A percentile compares a stretch with the other conserved stretches of the same genome.
phyloP scores from a whole-genome alignment of 1,140 invertebrate genomes.

The Battus philenor region DNA sequence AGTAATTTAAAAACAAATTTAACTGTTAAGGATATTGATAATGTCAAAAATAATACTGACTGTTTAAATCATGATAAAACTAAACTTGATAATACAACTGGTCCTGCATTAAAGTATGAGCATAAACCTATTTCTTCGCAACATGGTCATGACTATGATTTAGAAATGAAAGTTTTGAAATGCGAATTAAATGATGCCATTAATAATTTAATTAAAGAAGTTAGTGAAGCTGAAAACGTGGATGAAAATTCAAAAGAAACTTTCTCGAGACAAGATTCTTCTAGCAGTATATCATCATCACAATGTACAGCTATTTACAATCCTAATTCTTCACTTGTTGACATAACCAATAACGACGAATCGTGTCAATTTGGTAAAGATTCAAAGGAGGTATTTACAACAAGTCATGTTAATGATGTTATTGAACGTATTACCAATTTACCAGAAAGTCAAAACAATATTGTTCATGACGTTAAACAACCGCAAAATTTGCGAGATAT shows the following conservation, averaged over 20 bases:
- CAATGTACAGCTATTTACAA: constrained; percentile 76
- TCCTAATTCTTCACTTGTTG: constrained; percentile 69
- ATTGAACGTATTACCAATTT: constrained; percentile 39
- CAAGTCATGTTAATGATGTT: constrained; percentile 65
- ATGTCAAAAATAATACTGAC: constrained; percentile 13
- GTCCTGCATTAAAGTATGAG: constrained; percentile 4
- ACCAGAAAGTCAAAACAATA: constrained; percentile 20
- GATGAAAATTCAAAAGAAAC: constrained; percentile 41
- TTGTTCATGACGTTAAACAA: constrained; percentile 19
- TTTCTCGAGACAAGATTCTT: constrained; percentile 68
- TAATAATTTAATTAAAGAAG: constrained; percentile 68
- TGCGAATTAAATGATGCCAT: constrained; percentile 69
- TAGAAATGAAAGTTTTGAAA: constrained; percentile 67
- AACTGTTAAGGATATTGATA: constrained; percentile 53
- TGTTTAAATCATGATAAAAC: too few species aligned
- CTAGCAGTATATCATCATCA: constrained; percentile 70
- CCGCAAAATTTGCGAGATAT: constrained; percentile 66
- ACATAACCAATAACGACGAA: constrained; percentile 65
- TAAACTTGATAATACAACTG: too few species aligned
- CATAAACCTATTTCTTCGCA: constrained; percentile 18
- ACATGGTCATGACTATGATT: constrained; percentile 39
- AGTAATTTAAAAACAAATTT: constrained; percentile 58
- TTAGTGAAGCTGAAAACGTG: constrained; percentile 46
- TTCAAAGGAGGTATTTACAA: constrained; percentile 14
- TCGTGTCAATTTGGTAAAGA: constrained; percentile 22